Evolutionary conservation across 1,140 invertebrate genomes (phyloP).

Genomic region (Sinonovacula constricta): DNA sequence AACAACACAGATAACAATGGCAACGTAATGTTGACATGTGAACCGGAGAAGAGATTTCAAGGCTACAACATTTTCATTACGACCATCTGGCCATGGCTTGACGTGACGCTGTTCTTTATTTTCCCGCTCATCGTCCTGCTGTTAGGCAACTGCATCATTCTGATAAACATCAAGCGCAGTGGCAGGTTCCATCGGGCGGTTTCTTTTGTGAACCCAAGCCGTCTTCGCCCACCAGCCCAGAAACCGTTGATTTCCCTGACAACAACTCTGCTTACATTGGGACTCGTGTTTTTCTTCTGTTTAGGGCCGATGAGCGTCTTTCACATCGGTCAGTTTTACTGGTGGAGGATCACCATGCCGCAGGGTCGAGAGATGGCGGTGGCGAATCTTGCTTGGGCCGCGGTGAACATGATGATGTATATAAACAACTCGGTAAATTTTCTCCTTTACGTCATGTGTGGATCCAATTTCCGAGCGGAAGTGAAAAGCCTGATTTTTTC

Average conservation of each 20-base stretch:
- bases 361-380: background rate
- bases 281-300: constrained; percentile 41
- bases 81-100: constrained; percentile 34
- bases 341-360: constrained; percentile 7
- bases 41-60: background rate
- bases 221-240: background rate
- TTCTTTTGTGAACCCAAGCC: background rate
- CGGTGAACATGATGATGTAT: constrained; percentile 35
- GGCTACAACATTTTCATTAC: background rate
- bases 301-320: constrained; percentile 26
- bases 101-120: constrained; percentile 18
- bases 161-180: constrained; percentile 20
- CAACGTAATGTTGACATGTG: background rate
- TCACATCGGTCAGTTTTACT: constrained; percentile 22
- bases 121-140: constrained; percentile 18
- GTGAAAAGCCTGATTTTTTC: constrained; percentile 8
- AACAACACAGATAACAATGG: background rate
- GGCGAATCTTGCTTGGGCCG: constrained; percentile 17
- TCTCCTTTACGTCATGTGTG: constrained; percentile 32
- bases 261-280: constrained; percentile 28
- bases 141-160: constrained; percentile 18
- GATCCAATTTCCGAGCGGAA: constrained; percentile 29
- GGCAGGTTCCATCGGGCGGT: constrained; percentile 3
- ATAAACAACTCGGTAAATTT: constrained; percentile 37
- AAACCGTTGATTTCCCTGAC: constrained; percentile 23